Base-by-base conservation (phyloP, 2,113 vertebrate genomes). In the Raja brachyura region DNA sequence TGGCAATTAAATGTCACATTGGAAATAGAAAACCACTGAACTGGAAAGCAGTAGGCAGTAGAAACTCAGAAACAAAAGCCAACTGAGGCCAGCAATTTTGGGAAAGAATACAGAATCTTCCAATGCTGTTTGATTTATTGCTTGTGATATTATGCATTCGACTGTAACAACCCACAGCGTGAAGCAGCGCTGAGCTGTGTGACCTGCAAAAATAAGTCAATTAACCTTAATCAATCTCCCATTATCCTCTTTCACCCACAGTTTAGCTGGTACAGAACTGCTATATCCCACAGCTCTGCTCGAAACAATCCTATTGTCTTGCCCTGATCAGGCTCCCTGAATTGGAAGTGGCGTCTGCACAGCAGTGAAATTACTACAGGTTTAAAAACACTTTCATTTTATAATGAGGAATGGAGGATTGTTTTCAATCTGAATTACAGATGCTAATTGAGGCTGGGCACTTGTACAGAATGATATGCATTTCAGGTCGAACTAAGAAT, bases 181-280 rank as follows among this genome's bases (percentile, higher is more conserved):
- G 90, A 92, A 22, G 90, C 68, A 73, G 68, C 33, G 39, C 95
- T 95, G 94, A 95, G 95, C 94, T 94, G 95, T 88, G 78, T 97
- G 96, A 96, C 96, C 97, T 95, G 96, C 94, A 95, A 96, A 96
- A 97, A 97, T 96, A 96, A 96, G 95, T 96, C 96, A 96, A 97
- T 98, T 97, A 97, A 96, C 95, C 95, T 96, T 96, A 97, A 97
- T 98, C 97, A 96, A 97, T 97, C 96, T 96, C 96, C 95, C 95
- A 97, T 97, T 97, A 97, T 95, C 94, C 95, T 93, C 93, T 95
- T 96, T 96, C 94, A 79, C 94, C 95, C 94, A 78, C 95, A 96
- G 95, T 96, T 96, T 95, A 96, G 95, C 94, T 93, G 93, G 95
- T 93, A n/a, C 94, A 94, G 94, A 94, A 94, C 95, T 93, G 94